These are phyloP conservation scores for Carettochelys insculpta DNA, from an alignment of 2,113 vertebrate genomes.

Conservation along the genomic window DNA sequence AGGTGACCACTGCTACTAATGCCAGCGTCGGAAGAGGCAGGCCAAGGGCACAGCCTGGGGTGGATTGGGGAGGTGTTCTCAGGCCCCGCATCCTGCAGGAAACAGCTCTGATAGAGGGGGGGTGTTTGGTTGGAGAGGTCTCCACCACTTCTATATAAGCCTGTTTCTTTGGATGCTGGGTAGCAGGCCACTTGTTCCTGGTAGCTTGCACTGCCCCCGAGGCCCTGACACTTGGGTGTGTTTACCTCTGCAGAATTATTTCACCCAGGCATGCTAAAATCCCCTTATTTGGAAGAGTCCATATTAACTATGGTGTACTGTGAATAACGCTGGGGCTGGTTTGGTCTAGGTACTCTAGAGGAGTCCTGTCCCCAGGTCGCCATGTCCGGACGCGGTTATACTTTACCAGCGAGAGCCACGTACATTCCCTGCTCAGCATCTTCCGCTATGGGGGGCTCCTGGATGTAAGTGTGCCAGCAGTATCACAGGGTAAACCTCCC, in stretches of 20 bases:
- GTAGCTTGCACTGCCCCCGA: background rate
- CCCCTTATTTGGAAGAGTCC: background rate
- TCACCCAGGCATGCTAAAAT: fast-evolving
- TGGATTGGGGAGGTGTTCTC: too few species aligned
- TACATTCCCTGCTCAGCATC: constrained; percentile 95
- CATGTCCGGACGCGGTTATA: constrained; percentile 95
- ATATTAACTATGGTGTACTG: background rate
- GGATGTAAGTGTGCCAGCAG: constrained; percentile 83
- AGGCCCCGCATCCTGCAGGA: too few species aligned
- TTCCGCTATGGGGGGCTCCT: constrained; percentile 96
- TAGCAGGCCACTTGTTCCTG: background rate
- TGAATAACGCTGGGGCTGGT: background rate
- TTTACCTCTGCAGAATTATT: background rate
- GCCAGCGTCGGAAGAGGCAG: too few species aligned
- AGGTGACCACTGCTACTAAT: too few species aligned
- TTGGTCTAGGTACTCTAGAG: constrained; percentile 90
- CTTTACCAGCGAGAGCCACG: constrained; percentile 98
- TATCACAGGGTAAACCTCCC: constrained; percentile 34
- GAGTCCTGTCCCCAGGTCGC: constrained; percentile 94
- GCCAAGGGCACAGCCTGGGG: too few species aligned
- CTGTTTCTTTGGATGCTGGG: background rate
- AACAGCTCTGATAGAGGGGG: background rate
- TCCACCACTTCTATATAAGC: background rate
- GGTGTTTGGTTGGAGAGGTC: background rate
- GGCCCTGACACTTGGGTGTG: background rate